Percentiles rank a stretch among this genome's conserved stretches.
Conservation (phyloP, 2,797 vertebrate species). For the Alcedo atthis region DNA sequence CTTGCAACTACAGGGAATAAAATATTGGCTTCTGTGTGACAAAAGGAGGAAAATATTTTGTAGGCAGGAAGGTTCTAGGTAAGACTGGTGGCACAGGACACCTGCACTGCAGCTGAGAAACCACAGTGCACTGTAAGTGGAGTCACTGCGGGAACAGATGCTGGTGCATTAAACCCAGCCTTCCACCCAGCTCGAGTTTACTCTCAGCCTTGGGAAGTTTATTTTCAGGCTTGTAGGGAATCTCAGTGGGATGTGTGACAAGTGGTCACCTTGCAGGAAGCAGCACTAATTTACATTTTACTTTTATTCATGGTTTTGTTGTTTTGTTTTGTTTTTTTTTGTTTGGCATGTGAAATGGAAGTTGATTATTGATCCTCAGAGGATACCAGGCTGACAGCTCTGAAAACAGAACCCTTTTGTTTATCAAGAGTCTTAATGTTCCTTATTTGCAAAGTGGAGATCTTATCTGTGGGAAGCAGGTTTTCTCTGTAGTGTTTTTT, state of each 20-base stretch:
- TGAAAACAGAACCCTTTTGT: background rate
- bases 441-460: background rate
- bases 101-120: conserved; percentile 9
- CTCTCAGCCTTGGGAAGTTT: background rate
- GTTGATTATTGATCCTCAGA: background rate
- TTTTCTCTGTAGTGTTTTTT: background rate
- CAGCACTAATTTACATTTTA: conserved; percentile 10
- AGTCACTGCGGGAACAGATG: conserved; percentile 42
- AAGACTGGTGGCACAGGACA: background rate
- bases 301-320: background rate
- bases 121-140: conserved; percentile 4
- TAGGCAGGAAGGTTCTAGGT: background rate
- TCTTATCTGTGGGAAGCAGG: background rate
- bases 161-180: background rate
- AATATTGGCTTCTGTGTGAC: too few species aligned
- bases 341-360: background rate
- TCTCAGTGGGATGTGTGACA: background rate
- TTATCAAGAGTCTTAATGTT: background rate
- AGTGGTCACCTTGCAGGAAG: conserved; percentile 54
- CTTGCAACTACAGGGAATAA: background rate
- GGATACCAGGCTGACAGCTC: background rate
- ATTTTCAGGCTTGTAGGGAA: background rate
- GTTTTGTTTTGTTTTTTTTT: background rate
- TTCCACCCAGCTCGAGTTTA: conserved; percentile 11
- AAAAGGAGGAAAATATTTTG: background rate